These are phyloP conservation scores for Puntigrus tetrazona DNA, from an alignment of 2,113 vertebrate genomes.

Conservation along the genomic window DNA sequence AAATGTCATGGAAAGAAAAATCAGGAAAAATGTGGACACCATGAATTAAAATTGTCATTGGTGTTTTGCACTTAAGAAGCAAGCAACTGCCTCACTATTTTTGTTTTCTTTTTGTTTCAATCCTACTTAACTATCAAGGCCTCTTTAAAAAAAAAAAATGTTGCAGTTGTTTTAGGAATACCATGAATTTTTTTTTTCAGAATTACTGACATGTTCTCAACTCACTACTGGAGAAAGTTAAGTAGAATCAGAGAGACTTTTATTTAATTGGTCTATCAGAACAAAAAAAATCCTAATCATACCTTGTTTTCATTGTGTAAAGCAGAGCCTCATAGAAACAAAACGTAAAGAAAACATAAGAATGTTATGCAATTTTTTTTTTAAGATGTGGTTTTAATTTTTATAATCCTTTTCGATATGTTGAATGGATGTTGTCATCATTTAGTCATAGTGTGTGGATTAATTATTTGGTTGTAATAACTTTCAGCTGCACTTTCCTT, in stretches of 20 bases:
- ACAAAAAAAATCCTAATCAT: too few relatives aligned
- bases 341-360: background rate
- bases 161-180: background rate
- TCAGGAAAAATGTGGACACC: background rate
- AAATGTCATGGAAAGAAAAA: background rate
- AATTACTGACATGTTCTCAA: background rate
- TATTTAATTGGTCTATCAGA: background rate
- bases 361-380: background rate
- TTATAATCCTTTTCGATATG: background rate
- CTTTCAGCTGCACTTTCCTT: background rate
- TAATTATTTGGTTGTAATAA: background rate
- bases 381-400: background rate
- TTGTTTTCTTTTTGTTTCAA: background rate
- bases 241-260: background rate
- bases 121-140: background rate
- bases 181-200: background rate
- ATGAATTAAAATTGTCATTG: background rate
- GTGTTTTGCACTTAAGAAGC: background rate
- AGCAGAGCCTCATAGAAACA: background rate
- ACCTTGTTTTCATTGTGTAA: slow-evolving; percentile 17
- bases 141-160: background rate
- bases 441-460: background rate
- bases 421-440: background rate
- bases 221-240: background rate
- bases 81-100: background rate